Conservation (phyloP, 2,113 vertebrate genomes). For the Gadus macrocephalus region DNA sequence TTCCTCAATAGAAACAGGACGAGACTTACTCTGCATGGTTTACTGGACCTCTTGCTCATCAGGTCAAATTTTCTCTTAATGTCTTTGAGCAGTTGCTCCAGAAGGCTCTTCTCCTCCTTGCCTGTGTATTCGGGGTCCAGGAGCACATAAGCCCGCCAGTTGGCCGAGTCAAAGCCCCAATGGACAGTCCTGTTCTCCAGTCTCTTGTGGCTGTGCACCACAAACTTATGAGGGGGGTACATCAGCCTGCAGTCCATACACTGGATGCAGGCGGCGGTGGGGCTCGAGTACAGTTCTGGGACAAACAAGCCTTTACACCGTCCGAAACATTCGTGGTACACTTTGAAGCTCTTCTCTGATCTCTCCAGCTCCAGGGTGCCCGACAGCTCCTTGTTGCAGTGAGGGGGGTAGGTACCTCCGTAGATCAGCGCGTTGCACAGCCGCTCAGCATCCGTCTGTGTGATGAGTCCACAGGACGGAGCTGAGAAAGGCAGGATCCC, state of each 20-base stretch:
- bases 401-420: slow-evolving; percentile 86
- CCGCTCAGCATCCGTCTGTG: slow-evolving; percentile 95
- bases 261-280: slow-evolving; percentile 91
- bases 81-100: slow-evolving; percentile 86
- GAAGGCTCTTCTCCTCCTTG: slow-evolving; percentile 85
- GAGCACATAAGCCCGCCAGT: slow-evolving; percentile 96
- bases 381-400: slow-evolving; percentile 85
- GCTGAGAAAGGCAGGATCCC: slow-evolving; percentile 96
- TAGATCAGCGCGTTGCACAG: slow-evolving; percentile 95
- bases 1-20: background rate
- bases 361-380: slow-evolving; percentile 84
- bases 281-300: slow-evolving; percentile 89
- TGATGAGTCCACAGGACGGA: slow-evolving; percentile 97
- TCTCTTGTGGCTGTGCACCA: slow-evolving; percentile 95
- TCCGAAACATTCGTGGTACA: slow-evolving; percentile 97
- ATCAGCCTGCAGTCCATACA: slow-evolving; percentile 96
- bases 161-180: slow-evolving; percentile 98
- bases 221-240: slow-evolving; percentile 95
- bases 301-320: slow-evolving; percentile 93
- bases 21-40: slow-evolving; percentile 84
- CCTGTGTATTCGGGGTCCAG: slow-evolving; percentile 91
- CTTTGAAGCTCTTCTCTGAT: slow-evolving; percentile 88
- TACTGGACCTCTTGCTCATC: slow-evolving; percentile 83
- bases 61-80: slow-evolving; percentile 93
- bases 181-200: slow-evolving; percentile 97